A percentile compares a stretch with the other conserved stretches of the same genome.
Evolutionary conservation across 2,797 vertebrate genomes (phyloP).

Genomic region (Sebastes trivittatus): DNA sequence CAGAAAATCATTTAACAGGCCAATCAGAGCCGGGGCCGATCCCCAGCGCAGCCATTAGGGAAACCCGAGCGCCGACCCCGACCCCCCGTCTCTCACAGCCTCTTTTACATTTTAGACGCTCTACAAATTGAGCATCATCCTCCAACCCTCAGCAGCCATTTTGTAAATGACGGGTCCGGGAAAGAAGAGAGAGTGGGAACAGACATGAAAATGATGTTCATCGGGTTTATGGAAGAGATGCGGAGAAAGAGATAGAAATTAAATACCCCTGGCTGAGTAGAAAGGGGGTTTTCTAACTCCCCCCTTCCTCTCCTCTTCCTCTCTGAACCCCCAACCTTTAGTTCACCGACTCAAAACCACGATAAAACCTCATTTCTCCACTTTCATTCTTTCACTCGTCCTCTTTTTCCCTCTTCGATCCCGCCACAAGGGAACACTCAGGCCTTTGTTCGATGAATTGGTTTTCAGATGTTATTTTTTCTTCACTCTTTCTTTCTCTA

Average conservation of each 20-base stretch:
- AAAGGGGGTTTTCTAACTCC: constrained; percentile 24
- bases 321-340: constrained; percentile 61
- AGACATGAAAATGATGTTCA: constrained; percentile 71
- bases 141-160: constrained; percentile 65
- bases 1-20: constrained; percentile 75
- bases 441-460: constrained; percentile 78
- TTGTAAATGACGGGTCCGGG: constrained; percentile 56
- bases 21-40: constrained; percentile 64
- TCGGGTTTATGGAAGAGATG: constrained; percentile 46
- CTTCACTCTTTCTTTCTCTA: constrained; percentile 66
- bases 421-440: constrained; percentile 74
- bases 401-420: constrained; percentile 65
- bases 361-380: constrained; percentile 71
- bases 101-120: constrained; percentile 58
- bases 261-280: constrained; percentile 54
- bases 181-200: constrained; percentile 65
- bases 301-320: constrained; percentile 12
- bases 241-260: constrained; percentile 58
- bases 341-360: constrained; percentile 66
- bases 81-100: constrained; percentile 62
- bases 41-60: constrained; percentile 70
- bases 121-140: constrained; percentile 78
- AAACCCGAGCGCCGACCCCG: constrained; percentile 59
- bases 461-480: constrained; percentile 80
- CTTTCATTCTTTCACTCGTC: constrained; percentile 64